Conservation (phyloP, 1,140 invertebrate species). For the Drosophila leontia region DNA sequence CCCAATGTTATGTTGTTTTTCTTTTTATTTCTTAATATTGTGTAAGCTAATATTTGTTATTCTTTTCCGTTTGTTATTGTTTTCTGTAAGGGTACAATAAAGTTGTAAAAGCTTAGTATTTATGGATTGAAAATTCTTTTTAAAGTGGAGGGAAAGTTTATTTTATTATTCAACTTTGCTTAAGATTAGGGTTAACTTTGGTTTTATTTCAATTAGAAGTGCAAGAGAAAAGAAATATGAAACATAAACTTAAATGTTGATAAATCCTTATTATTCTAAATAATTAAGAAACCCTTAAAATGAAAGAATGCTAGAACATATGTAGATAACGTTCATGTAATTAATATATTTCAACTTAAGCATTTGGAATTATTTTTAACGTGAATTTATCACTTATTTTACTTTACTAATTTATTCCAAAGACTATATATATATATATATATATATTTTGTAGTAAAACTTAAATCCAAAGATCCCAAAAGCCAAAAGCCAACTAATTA, state of each 20-base stretch:
- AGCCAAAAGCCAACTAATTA: slow-evolving; percentile 20
- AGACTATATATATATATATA: too few relatives aligned
- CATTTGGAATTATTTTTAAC: not conserved
- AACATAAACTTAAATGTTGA: not conserved
- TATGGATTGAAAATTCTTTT: slow-evolving; percentile 56
- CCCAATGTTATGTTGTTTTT: slow-evolving; percentile 45
- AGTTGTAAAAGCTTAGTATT: slow-evolving; percentile 71
- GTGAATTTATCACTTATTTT: not conserved
- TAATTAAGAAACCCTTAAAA: too few relatives aligned
- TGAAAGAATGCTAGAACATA: too few relatives aligned
- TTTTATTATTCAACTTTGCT: slow-evolving; percentile 13
- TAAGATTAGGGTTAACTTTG: slow-evolving; percentile 13
- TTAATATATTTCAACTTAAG: too few relatives aligned
- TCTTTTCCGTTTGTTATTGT: slow-evolving; percentile 4
- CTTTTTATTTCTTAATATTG: slow-evolving; percentile 14
- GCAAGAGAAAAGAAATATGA: not conserved
- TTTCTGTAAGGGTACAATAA: slow-evolving; percentile 57
- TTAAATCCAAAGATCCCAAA: not conserved
- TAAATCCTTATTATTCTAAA: not conserved
- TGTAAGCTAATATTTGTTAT: slow-evolving; percentile 2
- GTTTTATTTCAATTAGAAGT: not conserved
- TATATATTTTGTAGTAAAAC: not conserved
- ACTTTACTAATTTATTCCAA: not conserved
- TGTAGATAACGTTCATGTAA: too few relatives aligned
- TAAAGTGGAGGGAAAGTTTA: slow-evolving; percentile 55